These are phyloP conservation scores for Corythucha ciliata DNA, from an alignment of 2,888 invertebrate species.

Conservation along the genomic window DNA sequence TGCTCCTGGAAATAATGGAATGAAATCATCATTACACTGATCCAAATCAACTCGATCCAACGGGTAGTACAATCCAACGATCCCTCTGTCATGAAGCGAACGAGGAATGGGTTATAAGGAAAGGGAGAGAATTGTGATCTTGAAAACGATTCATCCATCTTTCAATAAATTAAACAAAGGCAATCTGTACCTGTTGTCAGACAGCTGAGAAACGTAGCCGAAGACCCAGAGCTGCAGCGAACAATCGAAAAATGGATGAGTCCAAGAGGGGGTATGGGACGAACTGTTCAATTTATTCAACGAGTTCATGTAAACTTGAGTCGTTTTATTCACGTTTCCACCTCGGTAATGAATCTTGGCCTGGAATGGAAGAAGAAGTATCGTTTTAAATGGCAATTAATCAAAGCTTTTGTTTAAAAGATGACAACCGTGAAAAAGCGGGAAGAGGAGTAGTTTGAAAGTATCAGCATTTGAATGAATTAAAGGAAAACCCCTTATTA, in stretches of 20 bases:
- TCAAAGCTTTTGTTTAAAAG: too few species aligned
- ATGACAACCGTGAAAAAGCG: too few species aligned
- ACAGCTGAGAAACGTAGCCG: conserved; percentile 43
- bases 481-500: too few species aligned
- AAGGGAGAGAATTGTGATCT: conserved; percentile 35
- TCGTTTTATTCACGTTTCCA: not conserved
- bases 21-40: conserved; percentile 61
- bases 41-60: conserved; percentile 52
- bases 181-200: conserved; percentile 47
- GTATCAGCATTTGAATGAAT: too few species aligned
- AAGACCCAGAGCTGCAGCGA: conserved; percentile 47
- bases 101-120: conserved; percentile 42
- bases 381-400: too few species aligned
- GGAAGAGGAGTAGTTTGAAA: too few species aligned
- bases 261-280: conserved; percentile 38
- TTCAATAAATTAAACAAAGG: conserved; percentile 30
- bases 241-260: conserved; percentile 44
- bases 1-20: conserved; percentile 57
- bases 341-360: conserved; percentile 18
- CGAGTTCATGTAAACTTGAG: conserved; percentile 18
- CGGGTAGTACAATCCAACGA: conserved; percentile 52
- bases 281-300: conserved; percentile 16
- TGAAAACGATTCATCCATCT: not conserved
- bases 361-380: too few species aligned
- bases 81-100: conserved; percentile 44